A percentile compares a stretch with the other conserved stretches of the same genome.
These are phyloP conservation scores for Paratrypauchen microcephalus DNA, from an alignment of 2,797 vertebrate species.

Conservation along the genomic window DNA sequence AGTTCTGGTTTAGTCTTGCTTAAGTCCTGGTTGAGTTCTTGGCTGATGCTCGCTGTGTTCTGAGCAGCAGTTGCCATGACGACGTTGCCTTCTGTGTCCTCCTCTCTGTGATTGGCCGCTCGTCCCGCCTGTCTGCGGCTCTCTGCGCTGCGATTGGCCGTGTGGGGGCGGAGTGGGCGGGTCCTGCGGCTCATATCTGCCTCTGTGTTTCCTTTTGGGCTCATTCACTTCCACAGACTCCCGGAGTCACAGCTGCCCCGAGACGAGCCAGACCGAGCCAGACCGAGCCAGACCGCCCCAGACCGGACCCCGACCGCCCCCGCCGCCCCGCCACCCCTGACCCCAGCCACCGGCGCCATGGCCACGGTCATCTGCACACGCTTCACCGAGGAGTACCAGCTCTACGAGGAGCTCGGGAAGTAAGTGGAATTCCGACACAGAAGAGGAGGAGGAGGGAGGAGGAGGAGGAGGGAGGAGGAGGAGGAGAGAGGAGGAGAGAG, in stretches of 20 bases:
- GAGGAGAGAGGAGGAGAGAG: not conserved
- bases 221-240: constrained; percentile 2
- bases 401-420: constrained; percentile 98
- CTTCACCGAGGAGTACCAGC: constrained; percentile 97
- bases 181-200: not conserved
- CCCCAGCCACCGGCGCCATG: constrained; percentile 76
- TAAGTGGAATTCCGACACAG: constrained; percentile 70
- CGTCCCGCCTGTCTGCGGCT: not conserved
- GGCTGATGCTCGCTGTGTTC: not conserved
- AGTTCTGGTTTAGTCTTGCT: not conserved
- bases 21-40: not conserved
- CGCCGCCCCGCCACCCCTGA: constrained; percentile 51
- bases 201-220: not conserved
- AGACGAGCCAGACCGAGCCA: not conserved
- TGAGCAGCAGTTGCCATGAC: constrained; percentile 10
- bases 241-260: not conserved
- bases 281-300: not conserved
- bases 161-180: constrained; percentile 3
- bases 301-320: constrained; percentile 13
- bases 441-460: not conserved
- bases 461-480: not conserved
- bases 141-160: not conserved
- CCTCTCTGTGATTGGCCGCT: not conserved
- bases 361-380: constrained; percentile 98
- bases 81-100: not conserved